A percentile compares a stretch with the other conserved stretches of the same genome.
phyloP scores from a whole-genome alignment of 2,797 vertebrate genomes.

The Rhinoraja longicauda region DNA sequence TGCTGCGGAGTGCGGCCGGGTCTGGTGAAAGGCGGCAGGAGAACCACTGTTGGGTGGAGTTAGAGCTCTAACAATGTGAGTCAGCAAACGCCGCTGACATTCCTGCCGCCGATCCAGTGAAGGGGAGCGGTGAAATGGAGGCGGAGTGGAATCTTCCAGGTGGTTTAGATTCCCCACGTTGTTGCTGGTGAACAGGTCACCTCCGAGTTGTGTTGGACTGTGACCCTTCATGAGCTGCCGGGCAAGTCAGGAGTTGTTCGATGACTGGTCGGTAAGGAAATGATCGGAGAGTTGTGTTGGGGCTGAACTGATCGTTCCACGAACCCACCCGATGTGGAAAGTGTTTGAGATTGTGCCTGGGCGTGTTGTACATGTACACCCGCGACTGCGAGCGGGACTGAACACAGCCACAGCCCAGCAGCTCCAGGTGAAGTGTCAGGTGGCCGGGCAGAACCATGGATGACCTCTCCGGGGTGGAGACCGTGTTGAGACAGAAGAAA shows the following conservation, averaged over 20 bases:
- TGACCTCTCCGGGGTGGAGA: neutral
- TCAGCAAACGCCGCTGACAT: neutral
- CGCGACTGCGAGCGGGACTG: no score
- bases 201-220: neutral
- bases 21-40: neutral
- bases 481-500: neutral
- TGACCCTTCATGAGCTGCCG: neutral
- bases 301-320: constrained; percentile 11
- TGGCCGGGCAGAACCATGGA: neutral
- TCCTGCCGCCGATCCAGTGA: neutral
- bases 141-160: neutral
- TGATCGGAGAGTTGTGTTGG: neutral
- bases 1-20: neutral
- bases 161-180: neutral
- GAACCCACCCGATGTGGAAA: constrained; percentile 1
- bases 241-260: neutral
- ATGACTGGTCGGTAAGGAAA: neutral
- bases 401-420: neutral
- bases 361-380: neutral
- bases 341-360: neutral
- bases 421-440: no score
- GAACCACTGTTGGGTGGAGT: neutral
- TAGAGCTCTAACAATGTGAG: neutral
- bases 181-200: neutral
- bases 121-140: neutral